Percentiles rank a stretch among this genome's conserved stretches.
These are phyloP conservation scores for Drepanosiphum platanoidis DNA, from an alignment of 2,888 invertebrate species.

Conservation along the genomic window DNA sequence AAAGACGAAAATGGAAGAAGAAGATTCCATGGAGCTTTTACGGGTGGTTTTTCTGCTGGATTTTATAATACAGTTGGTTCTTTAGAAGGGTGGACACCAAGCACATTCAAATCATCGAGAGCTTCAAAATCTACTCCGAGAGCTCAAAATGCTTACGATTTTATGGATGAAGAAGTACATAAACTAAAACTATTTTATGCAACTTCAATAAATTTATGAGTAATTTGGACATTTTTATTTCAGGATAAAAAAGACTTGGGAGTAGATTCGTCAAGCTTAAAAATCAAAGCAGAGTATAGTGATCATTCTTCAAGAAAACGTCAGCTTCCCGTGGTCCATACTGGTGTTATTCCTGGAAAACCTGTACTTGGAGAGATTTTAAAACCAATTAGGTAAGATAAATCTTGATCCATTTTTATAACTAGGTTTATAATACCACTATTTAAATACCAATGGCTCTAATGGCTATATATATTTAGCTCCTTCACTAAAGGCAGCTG, in stretches of 20 bases:
- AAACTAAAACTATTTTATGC: neutral
- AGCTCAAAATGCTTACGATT: constrained; percentile 85
- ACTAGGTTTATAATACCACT: neutral
- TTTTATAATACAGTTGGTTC: constrained; percentile 97
- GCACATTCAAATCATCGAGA: constrained; percentile 89
- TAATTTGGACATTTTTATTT: constrained; percentile 58
- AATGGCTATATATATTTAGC: too few relatives aligned
- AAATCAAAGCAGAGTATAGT: constrained; percentile 82
- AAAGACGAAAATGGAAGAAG: constrained; percentile 88
- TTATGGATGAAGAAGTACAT: constrained; percentile 92
- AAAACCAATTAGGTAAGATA: constrained; percentile 68
- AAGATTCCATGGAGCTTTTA: constrained; percentile 98
- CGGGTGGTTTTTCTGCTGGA: constrained; percentile 97
- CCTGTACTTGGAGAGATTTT: constrained; percentile 79
- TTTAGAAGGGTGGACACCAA: constrained; percentile 93
- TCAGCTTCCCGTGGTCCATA: constrained; percentile 66
- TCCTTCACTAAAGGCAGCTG: too few relatives aligned
- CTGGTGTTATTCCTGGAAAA: constrained; percentile 72
- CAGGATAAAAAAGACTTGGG: constrained; percentile 92
- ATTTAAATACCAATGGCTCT: too few relatives aligned
- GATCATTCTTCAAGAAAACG: constrained; percentile 65
- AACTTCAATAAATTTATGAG: constrained; percentile 16
- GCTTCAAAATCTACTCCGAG: constrained; percentile 72
- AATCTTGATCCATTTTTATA: neutral
- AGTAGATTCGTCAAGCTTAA: constrained; percentile 88